Percentiles rank a stretch among this genome's conserved stretches.
Evolutionary conservation across 2,797 vertebrate species (phyloP).

Genomic region (Gambusia yucatana): DNA sequence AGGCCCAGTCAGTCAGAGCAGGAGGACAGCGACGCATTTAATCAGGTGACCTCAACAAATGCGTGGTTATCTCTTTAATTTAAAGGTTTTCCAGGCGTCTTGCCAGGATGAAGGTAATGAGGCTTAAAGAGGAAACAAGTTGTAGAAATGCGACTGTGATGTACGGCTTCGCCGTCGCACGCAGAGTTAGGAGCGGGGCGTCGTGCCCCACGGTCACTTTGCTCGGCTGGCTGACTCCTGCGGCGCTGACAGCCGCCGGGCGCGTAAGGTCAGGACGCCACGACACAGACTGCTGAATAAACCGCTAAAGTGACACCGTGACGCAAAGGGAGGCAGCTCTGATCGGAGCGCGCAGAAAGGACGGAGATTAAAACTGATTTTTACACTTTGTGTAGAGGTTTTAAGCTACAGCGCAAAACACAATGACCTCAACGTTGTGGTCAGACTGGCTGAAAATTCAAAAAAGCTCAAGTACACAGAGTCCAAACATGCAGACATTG

Average conservation of each 20-base stretch:
- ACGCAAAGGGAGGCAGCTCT: not conserved
- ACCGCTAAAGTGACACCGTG: not conserved
- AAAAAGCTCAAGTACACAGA: not conserved
- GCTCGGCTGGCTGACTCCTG: slow-evolving; percentile 20
- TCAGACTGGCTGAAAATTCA: not conserved
- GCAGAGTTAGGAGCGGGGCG: slow-evolving; percentile 44
- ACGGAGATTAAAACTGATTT: not conserved
- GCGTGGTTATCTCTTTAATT: slow-evolving; percentile 58
- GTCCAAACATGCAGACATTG: too few relatives aligned
- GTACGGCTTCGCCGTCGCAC: slow-evolving; percentile 52
- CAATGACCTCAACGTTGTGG: not conserved
- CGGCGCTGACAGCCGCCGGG: not conserved
- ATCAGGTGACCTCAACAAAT: slow-evolving; percentile 46
- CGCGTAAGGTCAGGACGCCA: not conserved
- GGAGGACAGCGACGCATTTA: not conserved
- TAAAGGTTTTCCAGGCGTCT: slow-evolving; percentile 62
- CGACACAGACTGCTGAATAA: not conserved
- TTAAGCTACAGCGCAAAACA: not conserved
- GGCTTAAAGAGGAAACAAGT: slow-evolving; percentile 50
- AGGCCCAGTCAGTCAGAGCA: not conserved
- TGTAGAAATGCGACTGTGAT: slow-evolving; percentile 58
- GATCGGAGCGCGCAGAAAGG: not conserved
- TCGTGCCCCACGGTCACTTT: slow-evolving; percentile 29
- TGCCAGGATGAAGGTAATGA: slow-evolving; percentile 51
- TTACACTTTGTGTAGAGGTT: not conserved